Base-by-base conservation (phyloP, 1,140 invertebrate genomes). In the Eriocheir sinensis region DNA sequence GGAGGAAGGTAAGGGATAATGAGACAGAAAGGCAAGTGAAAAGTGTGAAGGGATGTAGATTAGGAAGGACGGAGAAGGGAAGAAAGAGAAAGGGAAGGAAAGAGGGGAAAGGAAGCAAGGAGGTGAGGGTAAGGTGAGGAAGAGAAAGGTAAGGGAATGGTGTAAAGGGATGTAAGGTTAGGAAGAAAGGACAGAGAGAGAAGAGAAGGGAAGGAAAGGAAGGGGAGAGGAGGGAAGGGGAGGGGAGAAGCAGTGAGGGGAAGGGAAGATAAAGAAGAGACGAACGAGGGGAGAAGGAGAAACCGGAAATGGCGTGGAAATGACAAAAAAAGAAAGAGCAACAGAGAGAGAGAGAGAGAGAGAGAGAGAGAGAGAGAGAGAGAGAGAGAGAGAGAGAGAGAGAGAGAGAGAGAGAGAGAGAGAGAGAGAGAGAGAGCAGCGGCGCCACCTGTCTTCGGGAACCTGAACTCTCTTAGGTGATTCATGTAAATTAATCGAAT, bases 401-500 rank as follows among this genome's bases (percentile, higher is more conserved):
- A 48, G 40, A 2, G 40, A 48, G 38, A 53, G 91, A 83, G 91
- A 83, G 91, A 48, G 40, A 85, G 91, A 53, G 79, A 83, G 80
- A 44, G 40, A 34, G 38, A 83, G 79, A 40, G 72, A 41, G 91
- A 41, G 72, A 15, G 34, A 30, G 40, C n/a, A 85, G n/a, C 44
- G n/a, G 48, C 48, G 48, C 48, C 32, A 34, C 34, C 41, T 40
- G 60, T 41, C 40, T 30, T 90, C 36, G 48, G 60, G 6, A 48
- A 17, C 0, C 0, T 21, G 21, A 27, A n/a, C n/a, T 48, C 44
- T 60, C 41, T 53, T 86, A 83, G 80, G 72, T 41, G 38, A 48
- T 93, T 83, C 30, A 86, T 86, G 81, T 60, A 93, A 93, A 86
- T 60, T 93, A 86, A 86, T 93, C 83, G 80, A 93, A 44, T 93